Conservation (phyloP, 2,113 vertebrate species). For the Albula glossodonta region DNA sequence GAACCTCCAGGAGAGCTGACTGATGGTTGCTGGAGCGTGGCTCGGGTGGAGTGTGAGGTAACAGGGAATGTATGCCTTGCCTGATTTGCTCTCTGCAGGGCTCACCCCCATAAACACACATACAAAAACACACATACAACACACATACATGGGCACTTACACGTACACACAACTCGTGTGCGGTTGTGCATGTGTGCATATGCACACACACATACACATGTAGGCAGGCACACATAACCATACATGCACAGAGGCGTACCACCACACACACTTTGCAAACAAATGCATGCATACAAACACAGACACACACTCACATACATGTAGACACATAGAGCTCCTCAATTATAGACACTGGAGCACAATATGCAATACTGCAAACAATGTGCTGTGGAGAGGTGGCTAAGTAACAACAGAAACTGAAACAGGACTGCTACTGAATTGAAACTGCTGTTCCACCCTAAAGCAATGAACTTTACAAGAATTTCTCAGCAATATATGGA, state of each 20-base stretch:
- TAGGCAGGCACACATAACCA: neutral
- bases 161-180: neutral
- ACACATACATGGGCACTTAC: too few species aligned
- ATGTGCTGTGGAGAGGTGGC: too few species aligned
- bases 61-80: neutral
- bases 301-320: too few species aligned
- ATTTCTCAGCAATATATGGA: neutral
- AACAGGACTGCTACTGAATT: neutral
- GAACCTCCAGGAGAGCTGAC: neutral
- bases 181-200: too few species aligned
- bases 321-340: neutral
- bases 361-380: neutral
- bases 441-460: neutral
- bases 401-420: too few species aligned
- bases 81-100: neutral
- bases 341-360: neutral
- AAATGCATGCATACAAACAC: neutral
- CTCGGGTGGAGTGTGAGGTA: neutral
- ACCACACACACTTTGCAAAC: neutral
- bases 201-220: conserved; percentile 13
- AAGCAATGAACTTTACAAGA: neutral
- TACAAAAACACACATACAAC: neutral
- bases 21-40: neutral
- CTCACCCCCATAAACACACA: neutral
- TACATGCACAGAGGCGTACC: neutral